Evolutionary conservation across 2,888 invertebrate species (phyloP).

Genomic region (Dioctria rufipes): DNA sequence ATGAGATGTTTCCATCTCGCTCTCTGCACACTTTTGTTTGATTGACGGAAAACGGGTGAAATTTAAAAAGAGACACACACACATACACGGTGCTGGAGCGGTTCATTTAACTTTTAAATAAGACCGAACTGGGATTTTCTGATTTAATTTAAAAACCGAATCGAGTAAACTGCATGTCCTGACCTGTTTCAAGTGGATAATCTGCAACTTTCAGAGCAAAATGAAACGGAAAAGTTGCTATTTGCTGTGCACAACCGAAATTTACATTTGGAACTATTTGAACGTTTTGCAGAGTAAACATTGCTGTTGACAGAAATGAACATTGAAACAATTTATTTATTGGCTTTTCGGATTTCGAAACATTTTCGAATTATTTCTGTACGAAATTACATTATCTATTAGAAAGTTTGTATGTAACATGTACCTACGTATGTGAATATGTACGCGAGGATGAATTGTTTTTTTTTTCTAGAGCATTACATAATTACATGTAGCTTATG

Average conservation of each 20-base stretch:
- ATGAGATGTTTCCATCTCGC: neutral
- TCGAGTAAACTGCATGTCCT: slow-evolving; percentile 13
- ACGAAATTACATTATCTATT: no score
- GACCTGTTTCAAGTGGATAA: slow-evolving; percentile 24
- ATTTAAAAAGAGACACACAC: slow-evolving; percentile 22
- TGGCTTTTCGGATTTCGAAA: neutral
- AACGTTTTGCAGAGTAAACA: slow-evolving; percentile 23
- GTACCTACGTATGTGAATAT: no score
- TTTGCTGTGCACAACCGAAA: slow-evolving; percentile 12
- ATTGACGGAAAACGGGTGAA: slow-evolving; percentile 39
- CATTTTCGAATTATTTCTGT: no score
- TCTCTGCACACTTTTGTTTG: slow-evolving; percentile 15
- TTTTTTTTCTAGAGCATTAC: no score
- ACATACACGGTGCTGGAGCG: neutral
- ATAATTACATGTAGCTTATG: no score
- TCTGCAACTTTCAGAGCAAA: slow-evolving; percentile 20
- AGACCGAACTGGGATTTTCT: slow-evolving; percentile 40
- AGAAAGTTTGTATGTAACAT: no score
- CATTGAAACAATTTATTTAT: slow-evolving; percentile 18
- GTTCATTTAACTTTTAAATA: slow-evolving; percentile 48
- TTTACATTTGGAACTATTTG: slow-evolving; percentile 35
- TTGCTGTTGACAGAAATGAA: neutral
- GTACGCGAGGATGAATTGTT: no score
- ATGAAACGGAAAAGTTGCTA: slow-evolving; percentile 27
- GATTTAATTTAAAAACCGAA: slow-evolving; percentile 45